A percentile compares a stretch with the other conserved stretches of the same genome.
Conservation (phyloP, 2,113 vertebrate genomes). For the Pavo muticus region DNA sequence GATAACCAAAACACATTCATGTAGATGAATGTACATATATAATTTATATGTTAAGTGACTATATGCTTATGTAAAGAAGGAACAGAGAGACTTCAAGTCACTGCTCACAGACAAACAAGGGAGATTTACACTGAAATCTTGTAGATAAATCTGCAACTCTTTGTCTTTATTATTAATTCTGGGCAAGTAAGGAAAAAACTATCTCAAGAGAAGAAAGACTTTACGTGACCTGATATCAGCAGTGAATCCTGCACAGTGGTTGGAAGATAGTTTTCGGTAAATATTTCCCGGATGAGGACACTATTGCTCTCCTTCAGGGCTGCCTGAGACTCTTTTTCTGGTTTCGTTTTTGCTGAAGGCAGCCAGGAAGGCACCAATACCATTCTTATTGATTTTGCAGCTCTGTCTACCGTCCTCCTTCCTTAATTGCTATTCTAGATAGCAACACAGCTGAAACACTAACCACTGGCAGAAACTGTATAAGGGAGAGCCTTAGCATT, state of each 20-base stretch:
- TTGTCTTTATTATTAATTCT: background rate
- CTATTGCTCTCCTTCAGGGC: background rate
- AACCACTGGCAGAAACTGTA: background rate
- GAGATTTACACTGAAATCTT: background rate
- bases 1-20: background rate
- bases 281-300: background rate
- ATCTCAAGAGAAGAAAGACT: background rate
- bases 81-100: background rate
- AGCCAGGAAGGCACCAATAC: background rate
- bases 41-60: background rate
- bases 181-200: background rate
- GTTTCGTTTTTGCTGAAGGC: background rate
- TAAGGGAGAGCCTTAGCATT: background rate
- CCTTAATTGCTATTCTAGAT: background rate
- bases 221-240: background rate
- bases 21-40: background rate
- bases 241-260: accelerated
- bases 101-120: background rate
- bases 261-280: background rate
- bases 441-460: background rate
- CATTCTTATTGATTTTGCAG: background rate
- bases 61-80: background rate
- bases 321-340: background rate
- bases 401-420: background rate
- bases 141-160: background rate